phyloP scores from a whole-genome alignment of 1,140 invertebrate genomes.

The Pseudomyrmex sp. region DNA sequence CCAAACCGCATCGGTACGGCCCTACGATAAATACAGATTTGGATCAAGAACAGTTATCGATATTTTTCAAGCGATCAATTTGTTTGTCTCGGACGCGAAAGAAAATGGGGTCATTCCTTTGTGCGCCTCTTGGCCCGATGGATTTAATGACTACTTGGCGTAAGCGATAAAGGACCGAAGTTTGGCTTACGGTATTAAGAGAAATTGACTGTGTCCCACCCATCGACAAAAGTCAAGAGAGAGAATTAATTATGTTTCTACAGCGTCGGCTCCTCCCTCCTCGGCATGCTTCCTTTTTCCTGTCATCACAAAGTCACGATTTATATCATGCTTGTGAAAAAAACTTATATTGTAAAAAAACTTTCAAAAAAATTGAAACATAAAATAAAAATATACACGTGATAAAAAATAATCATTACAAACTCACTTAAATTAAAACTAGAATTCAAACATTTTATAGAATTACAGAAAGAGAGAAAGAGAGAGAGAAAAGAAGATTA shows the following conservation, averaged over 20 bases:
- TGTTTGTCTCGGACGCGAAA: constrained; percentile 30
- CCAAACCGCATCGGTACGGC: background rate
- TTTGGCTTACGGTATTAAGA: constrained; percentile 60
- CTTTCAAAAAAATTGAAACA: background rate
- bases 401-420: background rate
- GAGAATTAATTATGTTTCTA: constrained; percentile 59
- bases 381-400: background rate
- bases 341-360: background rate
- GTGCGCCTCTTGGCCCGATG: constrained; percentile 26
- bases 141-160: constrained; percentile 51
- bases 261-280: constrained; percentile 45
- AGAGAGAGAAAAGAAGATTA: no score
- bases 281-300: constrained; percentile 28
- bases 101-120: constrained; percentile 45
- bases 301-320: constrained; percentile 38
- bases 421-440: background rate
- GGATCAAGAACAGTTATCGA: constrained; percentile 46
- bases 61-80: constrained; percentile 51
- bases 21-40: constrained; percentile 48
- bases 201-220: constrained; percentile 61
- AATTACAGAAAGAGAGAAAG: no score
- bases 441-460: background rate
- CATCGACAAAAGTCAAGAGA: constrained; percentile 59
- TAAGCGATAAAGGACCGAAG: constrained; percentile 53
- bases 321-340: constrained; percentile 29